A percentile compares a stretch with the other conserved stretches of the same genome.
phyloP scores from a whole-genome alignment of 2,113 vertebrate genomes.

The Phylloscopus trochilus region DNA sequence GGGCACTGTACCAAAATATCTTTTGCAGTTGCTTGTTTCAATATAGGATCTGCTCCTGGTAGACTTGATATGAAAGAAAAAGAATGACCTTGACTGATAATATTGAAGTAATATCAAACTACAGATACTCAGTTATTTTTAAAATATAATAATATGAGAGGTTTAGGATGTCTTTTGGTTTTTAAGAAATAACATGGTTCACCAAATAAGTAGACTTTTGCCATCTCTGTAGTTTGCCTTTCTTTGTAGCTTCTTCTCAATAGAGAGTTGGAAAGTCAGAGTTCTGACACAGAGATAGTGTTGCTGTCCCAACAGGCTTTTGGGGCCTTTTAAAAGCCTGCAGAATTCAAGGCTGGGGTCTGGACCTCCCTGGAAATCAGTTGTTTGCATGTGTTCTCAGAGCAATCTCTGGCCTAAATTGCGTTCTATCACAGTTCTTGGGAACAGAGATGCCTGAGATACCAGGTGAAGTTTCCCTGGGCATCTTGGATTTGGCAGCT shows the following conservation, averaged over 20 bases:
- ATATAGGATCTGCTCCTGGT: neutral
- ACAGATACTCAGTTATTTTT: neutral
- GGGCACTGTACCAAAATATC: neutral
- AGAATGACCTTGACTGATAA: neutral
- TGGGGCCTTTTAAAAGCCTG: neutral
- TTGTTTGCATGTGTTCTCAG: neutral
- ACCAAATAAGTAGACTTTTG: neutral
- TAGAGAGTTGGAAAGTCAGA: accelerated
- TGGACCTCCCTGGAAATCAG: neutral
- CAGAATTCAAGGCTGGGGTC: neutral
- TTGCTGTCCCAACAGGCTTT: neutral
- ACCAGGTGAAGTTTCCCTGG: neutral
- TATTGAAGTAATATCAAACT: neutral
- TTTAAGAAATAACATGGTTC: neutral
- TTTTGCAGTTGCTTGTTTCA: neutral
- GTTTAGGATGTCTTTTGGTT: neutral
- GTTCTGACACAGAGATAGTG: neutral
- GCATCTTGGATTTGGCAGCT: neutral
- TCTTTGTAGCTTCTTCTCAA: neutral
- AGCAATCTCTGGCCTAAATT: neutral
- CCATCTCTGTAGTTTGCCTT: neutral
- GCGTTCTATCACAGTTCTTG: neutral
- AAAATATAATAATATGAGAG: neutral
- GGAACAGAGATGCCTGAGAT: neutral
- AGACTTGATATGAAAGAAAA: neutral